Evolutionary conservation across 2,113 vertebrate genomes (phyloP), one percentile per base, ranked within the genome.

Genomic region (Capreolus pygargus): DNA sequence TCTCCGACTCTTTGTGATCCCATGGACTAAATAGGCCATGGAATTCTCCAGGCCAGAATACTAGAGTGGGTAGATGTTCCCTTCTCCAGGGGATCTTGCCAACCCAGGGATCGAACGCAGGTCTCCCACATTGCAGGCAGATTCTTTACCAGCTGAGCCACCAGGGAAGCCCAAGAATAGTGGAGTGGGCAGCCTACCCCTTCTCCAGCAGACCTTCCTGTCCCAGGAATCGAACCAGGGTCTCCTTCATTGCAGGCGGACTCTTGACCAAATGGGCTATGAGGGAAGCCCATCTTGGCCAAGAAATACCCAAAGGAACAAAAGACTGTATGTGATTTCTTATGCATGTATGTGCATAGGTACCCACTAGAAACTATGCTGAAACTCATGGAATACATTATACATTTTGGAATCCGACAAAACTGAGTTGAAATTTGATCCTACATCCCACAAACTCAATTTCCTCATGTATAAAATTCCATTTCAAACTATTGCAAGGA

Each of bases 391-490:
- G 64, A 61, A 9, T 70, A 52, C 3, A 95, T 47, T 11, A 0
- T 25, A 30, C 52, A 3, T 25, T 97, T 89, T 74, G 21, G 39
- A 95, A 81, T 87, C 47, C 90, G 60, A 50, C 11, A 83, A 15
- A 94, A 92, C 39, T 60, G 23, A 95, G 4, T 70, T 94, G 10
- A 88, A 92, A 76, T 60, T 19, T 70, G 78, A 85, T 47, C 84
- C 19, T 78, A 43, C 70, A 30, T 58, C 47, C 94, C 52, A 92
- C 7, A 96, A 84, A 67, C 25, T 78, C 12, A 86, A 7, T 85
- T 88, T 92, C 5, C 11, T 95, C 33, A 55, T 25, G 79, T 70
- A 5, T 33, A 82, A 90, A 84, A 52, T 4, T 33, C 12, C 36
- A 55, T n/a, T 54, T 93, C 47, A 96, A 94, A 92, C 11, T 76